Evolutionary conservation across 1,140 invertebrate genomes (phyloP).

Genomic region (silkworm (Bombyx mori)): DNA sequence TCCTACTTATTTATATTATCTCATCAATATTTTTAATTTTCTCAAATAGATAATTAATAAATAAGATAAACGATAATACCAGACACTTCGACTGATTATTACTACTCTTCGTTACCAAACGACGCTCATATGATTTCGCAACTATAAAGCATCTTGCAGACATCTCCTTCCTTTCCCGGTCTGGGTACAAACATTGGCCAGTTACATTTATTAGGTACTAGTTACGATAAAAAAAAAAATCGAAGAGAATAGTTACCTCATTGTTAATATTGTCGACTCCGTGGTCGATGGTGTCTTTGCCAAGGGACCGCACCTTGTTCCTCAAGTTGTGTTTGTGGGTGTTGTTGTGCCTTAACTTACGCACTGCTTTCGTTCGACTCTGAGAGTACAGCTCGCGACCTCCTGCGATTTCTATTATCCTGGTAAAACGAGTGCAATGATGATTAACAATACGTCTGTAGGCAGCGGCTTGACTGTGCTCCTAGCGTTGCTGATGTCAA

Average conservation of each 20-base stretch:
- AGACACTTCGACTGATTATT: no score
- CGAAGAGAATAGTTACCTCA: slow-evolving; percentile 34
- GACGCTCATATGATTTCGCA: no score
- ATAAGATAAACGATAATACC: no score
- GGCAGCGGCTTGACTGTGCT: no score
- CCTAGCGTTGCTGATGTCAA: background rate
- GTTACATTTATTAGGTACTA: no score
- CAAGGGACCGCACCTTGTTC: slow-evolving; percentile 53
- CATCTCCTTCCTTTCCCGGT: no score
- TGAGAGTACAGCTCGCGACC: slow-evolving; percentile 89
- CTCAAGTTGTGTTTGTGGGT: slow-evolving; percentile 63
- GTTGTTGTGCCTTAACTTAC: slow-evolving; percentile 76
- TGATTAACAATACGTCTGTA: background rate
- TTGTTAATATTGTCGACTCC: slow-evolving; percentile 38
- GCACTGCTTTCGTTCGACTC: slow-evolving; percentile 83
- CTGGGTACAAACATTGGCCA: no score
- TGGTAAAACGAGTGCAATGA: slow-evolving; percentile 48
- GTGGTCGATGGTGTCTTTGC: slow-evolving; percentile 49
- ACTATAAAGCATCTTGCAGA: no score
- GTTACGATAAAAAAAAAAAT: background rate
- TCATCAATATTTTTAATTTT: no score
- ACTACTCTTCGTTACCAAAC: no score
- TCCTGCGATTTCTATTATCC: slow-evolving; percentile 91
- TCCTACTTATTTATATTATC: no score
- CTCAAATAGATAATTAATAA: no score